Evolutionary conservation across 2,888 invertebrate genomes (phyloP), one percentile per base, ranked within the genome.

Genomic region (Caenorhabditis angaria): DNA sequence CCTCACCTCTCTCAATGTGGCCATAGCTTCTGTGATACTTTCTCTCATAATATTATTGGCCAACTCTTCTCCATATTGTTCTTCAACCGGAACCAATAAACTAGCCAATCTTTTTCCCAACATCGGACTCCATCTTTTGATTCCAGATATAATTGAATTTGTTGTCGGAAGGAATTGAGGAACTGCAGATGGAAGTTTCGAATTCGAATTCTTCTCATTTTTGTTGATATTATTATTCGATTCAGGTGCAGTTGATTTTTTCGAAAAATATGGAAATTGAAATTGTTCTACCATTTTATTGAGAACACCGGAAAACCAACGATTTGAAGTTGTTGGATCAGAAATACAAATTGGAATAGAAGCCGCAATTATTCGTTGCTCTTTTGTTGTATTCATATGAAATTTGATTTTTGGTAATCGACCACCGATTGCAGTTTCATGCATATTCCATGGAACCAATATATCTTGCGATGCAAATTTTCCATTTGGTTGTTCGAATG

Each of bases 401-500:
- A 85, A 85, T 63, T 77, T 71, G 18, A 85, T 73, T 56, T 82
- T 67, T 8, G 84, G 85, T 22, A 82, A 70, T 32, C 80, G 68
- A 3, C 82, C 83, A 59, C 74, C 81, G 50, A 82, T 76, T 1
- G 80, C 67, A 10, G 81, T 77, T 55, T 85, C 85, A 58, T 85
- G 83, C 32, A 85, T 67, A 68, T 83, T 83, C 83, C 83, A 85
- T 12, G 85, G 85, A 20, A 85, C 85, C 10, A 85, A 77, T 10
- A 85, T 78, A 61, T 85, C 85, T 47, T 84, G 84, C 18, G 81
- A 70, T 3, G 77, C 73, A 61, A 85, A 85, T n/a, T 73, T 65
- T 8, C 80, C 85, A 61, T 95, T 93, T 72, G 93, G 92, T 88
- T 97, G 97, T 88, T 95, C 95, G 92, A 94, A 92, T 12, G 97